Conservation (phyloP, 2,113 vertebrate species). For the Camarhynchus parvulus region DNA sequence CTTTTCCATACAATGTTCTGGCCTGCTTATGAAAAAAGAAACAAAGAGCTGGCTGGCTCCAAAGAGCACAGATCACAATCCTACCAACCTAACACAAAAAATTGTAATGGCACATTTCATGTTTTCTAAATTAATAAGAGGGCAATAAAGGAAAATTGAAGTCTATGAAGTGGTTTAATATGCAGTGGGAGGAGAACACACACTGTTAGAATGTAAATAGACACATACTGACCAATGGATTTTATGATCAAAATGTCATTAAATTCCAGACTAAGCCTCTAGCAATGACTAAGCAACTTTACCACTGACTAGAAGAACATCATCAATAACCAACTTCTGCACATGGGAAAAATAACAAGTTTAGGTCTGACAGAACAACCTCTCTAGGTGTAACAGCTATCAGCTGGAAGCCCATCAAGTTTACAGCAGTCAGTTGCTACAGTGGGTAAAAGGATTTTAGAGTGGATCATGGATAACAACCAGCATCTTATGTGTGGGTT, state of each 20-base stretch:
- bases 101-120: not conserved
- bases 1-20: not conserved
- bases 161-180: conserved; percentile 9
- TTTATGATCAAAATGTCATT: conserved; percentile 61
- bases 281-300: conserved; percentile 35
- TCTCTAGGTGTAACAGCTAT: conserved; percentile 13
- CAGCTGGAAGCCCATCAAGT: not conserved
- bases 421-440: not conserved
- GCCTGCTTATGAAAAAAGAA: not conserved
- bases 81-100: not conserved
- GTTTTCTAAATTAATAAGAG: not conserved
- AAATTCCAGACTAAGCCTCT: conserved; percentile 66
- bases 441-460: not conserved
- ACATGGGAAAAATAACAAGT: not conserved
- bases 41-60: not conserved
- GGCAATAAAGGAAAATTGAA: conserved; percentile 19
- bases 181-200: conserved; percentile 25
- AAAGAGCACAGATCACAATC: not conserved
- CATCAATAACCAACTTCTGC: conserved; percentile 24
- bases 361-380: not conserved
- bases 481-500: fast-evolving
- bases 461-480: not conserved
- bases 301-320: conserved; percentile 43
- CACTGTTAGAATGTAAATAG: not conserved
- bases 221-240: conserved; percentile 55